Evolutionary conservation across 2,888 invertebrate genomes (phyloP), one percentile per base, ranked within the genome.

Genomic region (Andricus curvator): DNA sequence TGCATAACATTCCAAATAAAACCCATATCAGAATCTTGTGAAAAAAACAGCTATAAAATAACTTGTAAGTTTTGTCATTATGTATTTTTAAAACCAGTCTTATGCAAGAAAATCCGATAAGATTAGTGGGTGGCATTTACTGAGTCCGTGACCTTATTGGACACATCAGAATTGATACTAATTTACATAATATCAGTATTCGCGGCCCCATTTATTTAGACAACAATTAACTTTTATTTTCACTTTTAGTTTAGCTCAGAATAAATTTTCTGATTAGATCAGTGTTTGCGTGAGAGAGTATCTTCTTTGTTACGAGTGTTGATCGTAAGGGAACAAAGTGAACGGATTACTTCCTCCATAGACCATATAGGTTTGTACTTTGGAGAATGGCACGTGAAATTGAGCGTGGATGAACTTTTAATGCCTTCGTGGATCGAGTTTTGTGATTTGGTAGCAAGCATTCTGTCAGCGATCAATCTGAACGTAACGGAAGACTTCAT

Each of bases 341-440:
- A 70, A 70, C 70, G 70, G 48, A 70, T 51, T 51, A 51, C 70
- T 70, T 70, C 70, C 70, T 70, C 51, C 51, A 60, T 48, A 70
- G 17, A 33, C n/a, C 51, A 60, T 29, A 70, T 6, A 48, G 25
- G 29, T 70, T 70, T 70, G 41, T 41, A 64, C 60, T 80, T 77
- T 78, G 13, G 67, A 78, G 78, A 81, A 77, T 67, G 62, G 76
- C 64, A 79, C 64, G 74, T 66, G 66, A 66, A 82, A 80, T 76
- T 76, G 81, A 22, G 76, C 48, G 64, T 78, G 64, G 78, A 41
- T 82, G 81, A 82, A 82, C 81, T 82, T 82, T 82, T 78, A 76
- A 25, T 77, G 77, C 78, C 78, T 78, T 80, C 65, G 41, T 65
- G 74, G 48, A 44, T 78, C n/a, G 51, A 74, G 66, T 77, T 78